These are phyloP conservation scores for Sebastes dallii DNA, from an alignment of 2,797 vertebrate genomes.

Conservation along the genomic window DNA sequence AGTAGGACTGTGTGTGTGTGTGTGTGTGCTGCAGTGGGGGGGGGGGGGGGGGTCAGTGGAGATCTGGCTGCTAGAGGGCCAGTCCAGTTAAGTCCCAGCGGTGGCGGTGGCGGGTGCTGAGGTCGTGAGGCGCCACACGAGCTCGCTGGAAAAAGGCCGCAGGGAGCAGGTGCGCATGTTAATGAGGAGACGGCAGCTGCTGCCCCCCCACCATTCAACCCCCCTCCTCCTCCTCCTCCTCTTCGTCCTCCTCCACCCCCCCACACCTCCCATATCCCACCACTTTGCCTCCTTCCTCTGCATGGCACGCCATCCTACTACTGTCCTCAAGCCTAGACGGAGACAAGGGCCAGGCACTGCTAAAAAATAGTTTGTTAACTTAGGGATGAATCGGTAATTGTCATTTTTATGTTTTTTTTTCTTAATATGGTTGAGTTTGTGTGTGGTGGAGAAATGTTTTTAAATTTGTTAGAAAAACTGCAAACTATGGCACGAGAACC, in stretches of 20 bases:
- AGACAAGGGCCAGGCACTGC: not conserved
- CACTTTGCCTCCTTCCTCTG: constrained; percentile 63
- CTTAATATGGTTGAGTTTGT: not conserved
- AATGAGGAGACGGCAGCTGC: constrained; percentile 91
- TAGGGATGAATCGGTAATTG: not conserved
- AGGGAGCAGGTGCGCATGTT: constrained; percentile 93
- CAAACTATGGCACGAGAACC: no score
- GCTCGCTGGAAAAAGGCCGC: constrained; percentile 76
- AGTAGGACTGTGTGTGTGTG: not conserved
- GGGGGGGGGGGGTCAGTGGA: not conserved
- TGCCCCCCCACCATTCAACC: constrained; percentile 60
- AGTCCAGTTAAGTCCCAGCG: constrained; percentile 60
- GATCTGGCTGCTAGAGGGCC: constrained; percentile 54
- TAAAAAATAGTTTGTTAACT: not conserved
- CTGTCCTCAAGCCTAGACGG: constrained; percentile 16
- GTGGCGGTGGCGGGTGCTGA: constrained; percentile 69
- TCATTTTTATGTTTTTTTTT: not conserved
- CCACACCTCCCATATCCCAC: constrained; percentile 28
- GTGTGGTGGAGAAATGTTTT: not conserved
- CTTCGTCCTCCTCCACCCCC: not conserved
- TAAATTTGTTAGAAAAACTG: no score
- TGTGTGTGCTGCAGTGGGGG: not conserved
- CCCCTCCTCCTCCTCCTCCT: not conserved
- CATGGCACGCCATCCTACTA: constrained; percentile 41
- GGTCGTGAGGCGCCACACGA: constrained; percentile 77